phyloP scores from a whole-genome alignment of 2,888 invertebrate species.

The Spatulosminthurus flaviceps region DNA sequence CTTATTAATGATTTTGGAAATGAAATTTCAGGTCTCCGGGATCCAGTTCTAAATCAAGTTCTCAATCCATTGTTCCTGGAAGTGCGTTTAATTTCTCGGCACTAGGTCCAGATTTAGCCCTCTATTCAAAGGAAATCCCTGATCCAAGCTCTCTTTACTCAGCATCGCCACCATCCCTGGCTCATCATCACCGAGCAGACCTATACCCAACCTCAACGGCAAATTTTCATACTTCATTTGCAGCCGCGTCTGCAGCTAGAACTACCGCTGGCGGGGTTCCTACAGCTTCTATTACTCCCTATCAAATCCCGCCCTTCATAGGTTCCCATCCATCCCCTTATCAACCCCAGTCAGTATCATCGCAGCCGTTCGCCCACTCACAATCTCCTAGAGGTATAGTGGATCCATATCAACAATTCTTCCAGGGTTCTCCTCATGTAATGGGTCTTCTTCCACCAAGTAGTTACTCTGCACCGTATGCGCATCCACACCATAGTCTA shows the following conservation, averaged over 20 bases:
- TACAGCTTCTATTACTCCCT: slow-evolving; percentile 56
- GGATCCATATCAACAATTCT: slow-evolving; percentile 62
- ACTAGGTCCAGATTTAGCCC: slow-evolving; percentile 57
- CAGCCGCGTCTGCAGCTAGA: slow-evolving; percentile 53
- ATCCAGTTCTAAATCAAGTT: slow-evolving; percentile 34
- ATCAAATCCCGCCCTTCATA: slow-evolving; percentile 59
- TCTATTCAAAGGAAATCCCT: slow-evolving; percentile 62
- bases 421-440: slow-evolving; percentile 62
- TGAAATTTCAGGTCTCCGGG: slow-evolving; percentile 36
- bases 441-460: slow-evolving; percentile 61
- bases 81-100: slow-evolving; percentile 81
- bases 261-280: slow-evolving; percentile 56
- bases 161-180: slow-evolving; percentile 56
- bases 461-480: slow-evolving; percentile 59
- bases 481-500: slow-evolving; percentile 54
- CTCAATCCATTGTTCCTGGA: slow-evolving; percentile 73
- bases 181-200: slow-evolving; percentile 59
- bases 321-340: slow-evolving; percentile 61
- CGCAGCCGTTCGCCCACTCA: slow-evolving; percentile 60
- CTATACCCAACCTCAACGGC: slow-evolving; percentile 60
- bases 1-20: too few relatives aligned
- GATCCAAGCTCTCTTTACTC: slow-evolving; percentile 56
- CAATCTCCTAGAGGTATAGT: slow-evolving; percentile 58
- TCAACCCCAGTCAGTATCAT: slow-evolving; percentile 59
- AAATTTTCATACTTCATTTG: slow-evolving; percentile 59